phyloP scores from a whole-genome alignment of 2,797 vertebrate species.

The Sternarchorhynchus goeldii region DNA sequence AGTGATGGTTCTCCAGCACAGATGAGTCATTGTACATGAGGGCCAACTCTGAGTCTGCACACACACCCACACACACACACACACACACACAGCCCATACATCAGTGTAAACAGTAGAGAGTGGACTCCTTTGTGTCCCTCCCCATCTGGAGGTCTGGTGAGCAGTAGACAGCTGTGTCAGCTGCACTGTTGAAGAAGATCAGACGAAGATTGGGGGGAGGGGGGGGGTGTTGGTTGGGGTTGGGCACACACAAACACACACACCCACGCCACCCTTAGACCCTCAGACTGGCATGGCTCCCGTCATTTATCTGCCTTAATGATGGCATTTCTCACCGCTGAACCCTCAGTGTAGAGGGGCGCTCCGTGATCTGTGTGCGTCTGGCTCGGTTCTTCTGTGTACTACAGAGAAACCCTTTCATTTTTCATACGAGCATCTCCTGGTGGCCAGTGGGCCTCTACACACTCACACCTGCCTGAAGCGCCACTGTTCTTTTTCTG shows the following conservation, averaged over 20 bases:
- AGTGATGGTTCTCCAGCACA: conserved; percentile 82
- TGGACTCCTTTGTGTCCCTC: neutral
- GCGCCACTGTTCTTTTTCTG: no score
- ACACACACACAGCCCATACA: neutral
- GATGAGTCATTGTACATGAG: conserved; percentile 83
- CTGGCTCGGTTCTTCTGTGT: neutral
- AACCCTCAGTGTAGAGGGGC: conserved; percentile 7
- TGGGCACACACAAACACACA: neutral
- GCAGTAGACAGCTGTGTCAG: neutral
- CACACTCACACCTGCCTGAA: no score
- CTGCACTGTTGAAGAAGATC: conserved; percentile 11
- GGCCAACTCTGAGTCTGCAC: conserved; percentile 79
- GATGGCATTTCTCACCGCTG: neutral
- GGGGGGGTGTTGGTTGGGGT: no score
- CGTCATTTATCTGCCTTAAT: conserved; percentile 27
- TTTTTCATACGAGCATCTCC: no score
- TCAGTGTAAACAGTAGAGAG: neutral
- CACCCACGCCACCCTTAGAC: neutral
- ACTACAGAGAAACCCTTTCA: no score
- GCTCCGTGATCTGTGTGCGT: neutral
- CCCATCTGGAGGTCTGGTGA: neutral
- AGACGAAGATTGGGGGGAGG: neutral
- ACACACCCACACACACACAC: conserved; percentile 21
- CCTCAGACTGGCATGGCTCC: neutral
- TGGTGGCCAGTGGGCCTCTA: no score